These are phyloP conservation scores for Anarrhichthys ocellatus DNA, from an alignment of 2,113 vertebrate genomes.

Conservation along the genomic window DNA sequence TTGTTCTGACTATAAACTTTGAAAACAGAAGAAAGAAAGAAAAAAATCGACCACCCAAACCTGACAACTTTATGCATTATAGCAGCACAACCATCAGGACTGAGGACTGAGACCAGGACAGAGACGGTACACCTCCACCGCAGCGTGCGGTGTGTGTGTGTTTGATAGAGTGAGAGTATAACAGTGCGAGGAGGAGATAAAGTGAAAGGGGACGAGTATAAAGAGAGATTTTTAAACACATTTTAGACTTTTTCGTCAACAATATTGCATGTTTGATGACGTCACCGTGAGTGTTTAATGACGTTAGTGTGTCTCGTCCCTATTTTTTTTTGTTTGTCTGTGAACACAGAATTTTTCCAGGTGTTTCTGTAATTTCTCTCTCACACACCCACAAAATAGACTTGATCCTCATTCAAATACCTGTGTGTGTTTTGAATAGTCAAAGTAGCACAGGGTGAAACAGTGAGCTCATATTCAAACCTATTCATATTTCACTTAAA, in stretches of 20 bases:
- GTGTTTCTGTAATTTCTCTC: not conserved
- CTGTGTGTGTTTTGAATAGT: conserved; percentile 60
- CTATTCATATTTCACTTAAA: conserved; percentile 31
- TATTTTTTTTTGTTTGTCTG: not conserved
- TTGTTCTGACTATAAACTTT: not conserved
- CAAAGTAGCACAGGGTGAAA: conserved; percentile 61
- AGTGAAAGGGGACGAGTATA: too few species aligned
- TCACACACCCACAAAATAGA: not conserved
- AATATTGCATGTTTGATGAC: not conserved
- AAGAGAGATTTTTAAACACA: too few species aligned
- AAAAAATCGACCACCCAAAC: too few species aligned
- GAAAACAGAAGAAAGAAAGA: too few species aligned
- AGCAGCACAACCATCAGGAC: too few species aligned
- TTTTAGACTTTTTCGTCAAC: not conserved
- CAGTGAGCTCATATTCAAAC: conserved; percentile 60
- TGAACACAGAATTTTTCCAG: not conserved
- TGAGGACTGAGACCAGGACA: too few species aligned
- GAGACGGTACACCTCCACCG: too few species aligned
- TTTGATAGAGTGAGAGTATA: too few species aligned
- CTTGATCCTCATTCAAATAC: conserved; percentile 49
- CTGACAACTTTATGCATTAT: too few species aligned
- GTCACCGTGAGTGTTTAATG: not conserved
- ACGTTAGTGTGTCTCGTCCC: not conserved
- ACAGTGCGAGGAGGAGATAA: too few species aligned
- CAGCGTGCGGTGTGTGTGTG: too few species aligned